A percentile compares a stretch with the other conserved stretches of the same genome.
Conservation (phyloP, 1,140 invertebrate genomes). For the Hestina assimilis region DNA sequence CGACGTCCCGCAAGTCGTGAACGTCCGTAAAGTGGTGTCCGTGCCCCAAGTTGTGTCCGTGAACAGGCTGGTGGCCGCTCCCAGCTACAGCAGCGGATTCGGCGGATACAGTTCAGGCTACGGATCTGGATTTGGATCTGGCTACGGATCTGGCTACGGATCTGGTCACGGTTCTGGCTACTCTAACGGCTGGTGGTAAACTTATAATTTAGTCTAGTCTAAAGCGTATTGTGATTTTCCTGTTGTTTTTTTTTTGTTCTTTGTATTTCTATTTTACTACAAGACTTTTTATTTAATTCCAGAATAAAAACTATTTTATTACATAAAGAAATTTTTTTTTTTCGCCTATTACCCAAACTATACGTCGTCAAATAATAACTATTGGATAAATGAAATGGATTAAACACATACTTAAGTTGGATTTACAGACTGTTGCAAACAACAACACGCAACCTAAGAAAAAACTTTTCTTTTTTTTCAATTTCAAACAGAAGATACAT, state of each 20-base stretch:
- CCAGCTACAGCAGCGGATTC: conserved; percentile 15
- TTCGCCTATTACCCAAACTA: too few species aligned
- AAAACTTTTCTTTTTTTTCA: too few species aligned
- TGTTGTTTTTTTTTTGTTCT: conserved; percentile 1
- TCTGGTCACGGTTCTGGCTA: conserved; percentile 28
- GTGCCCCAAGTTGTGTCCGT: conserved; percentile 37
- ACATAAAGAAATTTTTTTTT: too few species aligned
- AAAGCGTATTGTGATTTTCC: conserved; percentile 25
- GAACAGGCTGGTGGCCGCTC: conserved; percentile 31
- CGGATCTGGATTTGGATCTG: conserved; percentile 6
- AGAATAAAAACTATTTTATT: conserved; percentile 10
- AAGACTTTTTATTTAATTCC: conserved; percentile 16
- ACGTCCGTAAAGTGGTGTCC: conserved; percentile 41
- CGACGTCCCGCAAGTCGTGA: conserved; percentile 37
- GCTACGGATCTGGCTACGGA: conserved; percentile 25
- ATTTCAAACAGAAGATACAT: too few species aligned
- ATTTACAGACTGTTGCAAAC: too few species aligned
- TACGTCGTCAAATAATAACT: too few species aligned
- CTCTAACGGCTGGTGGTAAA: conserved; percentile 46
- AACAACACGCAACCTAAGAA: too few species aligned
- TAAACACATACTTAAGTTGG: too few species aligned
- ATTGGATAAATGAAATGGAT: too few species aligned
- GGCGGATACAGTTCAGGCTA: conserved; percentile 13
- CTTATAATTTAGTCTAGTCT: conserved; percentile 1
- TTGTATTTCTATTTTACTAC: conserved; percentile 6